Percentiles rank a stretch among this genome's conserved stretches.
phyloP scores from a whole-genome alignment of 2,113 vertebrate species.

The Cebidichthys violaceus region DNA sequence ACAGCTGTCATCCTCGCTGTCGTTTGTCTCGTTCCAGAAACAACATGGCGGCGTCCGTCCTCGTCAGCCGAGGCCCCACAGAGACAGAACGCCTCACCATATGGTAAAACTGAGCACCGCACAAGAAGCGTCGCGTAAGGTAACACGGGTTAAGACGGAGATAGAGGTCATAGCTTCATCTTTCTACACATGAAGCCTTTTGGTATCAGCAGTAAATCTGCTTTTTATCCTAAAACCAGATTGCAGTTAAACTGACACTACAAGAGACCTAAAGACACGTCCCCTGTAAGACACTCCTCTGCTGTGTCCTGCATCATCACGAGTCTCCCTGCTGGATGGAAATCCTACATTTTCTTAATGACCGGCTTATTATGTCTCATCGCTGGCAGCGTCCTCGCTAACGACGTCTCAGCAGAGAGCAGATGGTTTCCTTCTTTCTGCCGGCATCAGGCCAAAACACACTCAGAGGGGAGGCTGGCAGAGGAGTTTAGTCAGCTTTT shows the following conservation, averaged over 20 bases:
- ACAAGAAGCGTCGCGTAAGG: neutral
- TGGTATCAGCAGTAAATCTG: slow-evolving; percentile 32
- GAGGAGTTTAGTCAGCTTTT: slow-evolving; percentile 53
- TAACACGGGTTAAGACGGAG: too few relatives aligned
- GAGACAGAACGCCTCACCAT: slow-evolving; percentile 49
- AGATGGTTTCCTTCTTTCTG: slow-evolving; percentile 69
- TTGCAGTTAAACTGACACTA: slow-evolving; percentile 19
- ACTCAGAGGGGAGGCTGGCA: slow-evolving; percentile 41
- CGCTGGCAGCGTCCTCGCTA: slow-evolving; percentile 53
- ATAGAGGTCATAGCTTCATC: slow-evolving; percentile 13
- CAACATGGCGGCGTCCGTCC: slow-evolving; percentile 61
- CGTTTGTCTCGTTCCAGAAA: slow-evolving; percentile 51
- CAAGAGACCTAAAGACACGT: slow-evolving; percentile 13
- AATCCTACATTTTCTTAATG: slow-evolving; percentile 48
- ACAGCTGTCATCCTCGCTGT: slow-evolving; percentile 14
- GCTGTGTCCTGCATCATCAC: slow-evolving; percentile 4
- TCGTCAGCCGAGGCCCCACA: slow-evolving; percentile 42
- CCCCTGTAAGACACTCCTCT: slow-evolving; percentile 18
- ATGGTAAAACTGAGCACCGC: slow-evolving; percentile 56
- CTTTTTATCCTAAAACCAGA: slow-evolving; percentile 23
- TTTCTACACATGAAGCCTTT: slow-evolving; percentile 23
- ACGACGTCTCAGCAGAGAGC: slow-evolving; percentile 53
- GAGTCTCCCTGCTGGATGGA: slow-evolving; percentile 24
- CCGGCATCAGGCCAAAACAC: slow-evolving; percentile 59
- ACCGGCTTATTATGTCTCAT: slow-evolving; percentile 46